Evolutionary conservation across 2,888 invertebrate genomes (phyloP).

Genomic region (Tipula vernalis): DNA sequence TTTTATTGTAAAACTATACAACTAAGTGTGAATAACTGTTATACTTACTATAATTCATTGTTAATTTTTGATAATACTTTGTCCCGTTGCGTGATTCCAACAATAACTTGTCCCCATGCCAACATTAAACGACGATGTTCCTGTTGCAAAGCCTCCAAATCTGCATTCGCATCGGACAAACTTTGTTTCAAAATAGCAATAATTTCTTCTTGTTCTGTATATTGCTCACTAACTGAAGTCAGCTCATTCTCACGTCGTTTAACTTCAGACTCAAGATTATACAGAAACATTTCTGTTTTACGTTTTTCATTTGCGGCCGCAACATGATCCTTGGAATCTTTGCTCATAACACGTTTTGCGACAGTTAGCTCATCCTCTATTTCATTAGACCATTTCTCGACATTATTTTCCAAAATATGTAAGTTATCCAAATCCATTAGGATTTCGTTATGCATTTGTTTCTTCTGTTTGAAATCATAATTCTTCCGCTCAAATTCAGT

Average conservation of each 20-base stretch:
- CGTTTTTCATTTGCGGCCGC: constrained; percentile 30
- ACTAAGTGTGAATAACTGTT: constrained; percentile 11
- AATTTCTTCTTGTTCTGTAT: constrained; percentile 49
- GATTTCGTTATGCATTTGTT: constrained; percentile 25
- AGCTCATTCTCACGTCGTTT: constrained; percentile 56
- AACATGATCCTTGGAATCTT: constrained; percentile 33
- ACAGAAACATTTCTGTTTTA: constrained; percentile 49
- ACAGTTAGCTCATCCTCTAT: constrained; percentile 30
- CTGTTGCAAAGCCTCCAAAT: constrained; percentile 54
- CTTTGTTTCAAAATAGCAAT: constrained; percentile 44
- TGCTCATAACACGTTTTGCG: constrained; percentile 30
- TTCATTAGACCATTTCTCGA: constrained; percentile 30
- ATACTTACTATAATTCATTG: constrained; percentile 43
- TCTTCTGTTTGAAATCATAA: constrained; percentile 23
- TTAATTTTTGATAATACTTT: constrained; percentile 48
- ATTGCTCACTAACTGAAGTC: constrained; percentile 48
- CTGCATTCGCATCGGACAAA: constrained; percentile 56
- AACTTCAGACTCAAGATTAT: constrained; percentile 53
- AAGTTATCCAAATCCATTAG: constrained; percentile 28
- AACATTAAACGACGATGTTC: constrained; percentile 57
- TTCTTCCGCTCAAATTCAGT: constrained; percentile 29
- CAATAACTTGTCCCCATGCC: constrained; percentile 62
- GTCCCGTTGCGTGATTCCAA: constrained; percentile 56
- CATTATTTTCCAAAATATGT: constrained; percentile 28
- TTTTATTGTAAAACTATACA: constrained; percentile 11